Percentiles rank a stretch among this genome's conserved stretches.
These are phyloP conservation scores for Bombus sylvicola DNA, from an alignment of 1,140 invertebrate genomes.

Conservation along the genomic window DNA sequence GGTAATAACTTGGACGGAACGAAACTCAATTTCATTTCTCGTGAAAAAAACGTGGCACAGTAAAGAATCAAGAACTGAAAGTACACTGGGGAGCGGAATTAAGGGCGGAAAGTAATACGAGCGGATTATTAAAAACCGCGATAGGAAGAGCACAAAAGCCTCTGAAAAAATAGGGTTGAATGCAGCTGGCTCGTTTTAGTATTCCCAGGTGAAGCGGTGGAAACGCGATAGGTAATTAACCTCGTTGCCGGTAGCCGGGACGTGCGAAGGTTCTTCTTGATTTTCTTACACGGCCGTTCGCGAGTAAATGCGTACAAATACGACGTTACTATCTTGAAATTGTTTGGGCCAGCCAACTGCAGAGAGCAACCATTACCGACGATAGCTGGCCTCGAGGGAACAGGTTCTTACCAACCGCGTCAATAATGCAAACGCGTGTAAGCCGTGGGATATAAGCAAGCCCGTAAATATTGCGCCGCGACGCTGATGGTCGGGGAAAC, in stretches of 20 bases:
- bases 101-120: constrained; percentile 4
- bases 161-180: constrained; percentile 6
- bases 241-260: constrained; percentile 43
- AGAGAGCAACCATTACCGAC: constrained; percentile 50
- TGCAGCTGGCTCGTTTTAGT: constrained; percentile 14
- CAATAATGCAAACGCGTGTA: constrained; percentile 60
- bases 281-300: constrained; percentile 46
- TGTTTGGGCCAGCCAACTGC: constrained; percentile 40
- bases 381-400: constrained; percentile 18
- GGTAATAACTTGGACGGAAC: background rate
- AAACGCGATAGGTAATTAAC: constrained; percentile 60
- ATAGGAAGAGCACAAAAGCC: constrained; percentile 7
- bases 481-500: constrained; percentile 28
- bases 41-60: background rate
- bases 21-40: constrained; percentile 27
- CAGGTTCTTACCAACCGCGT: constrained; percentile 58
- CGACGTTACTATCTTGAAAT: constrained; percentile 44
- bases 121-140: constrained; percentile 39
- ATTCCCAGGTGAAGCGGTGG: constrained; percentile 23
- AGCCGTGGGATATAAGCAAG: constrained; percentile 46
- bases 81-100: constrained; percentile 10
- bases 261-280: constrained; percentile 39
- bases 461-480: constrained; percentile 53
- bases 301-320: constrained; percentile 34
- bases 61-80: background rate